Base-by-base conservation (phyloP, 2,888 invertebrate species). In the Hypolimnas misippus region DNA sequence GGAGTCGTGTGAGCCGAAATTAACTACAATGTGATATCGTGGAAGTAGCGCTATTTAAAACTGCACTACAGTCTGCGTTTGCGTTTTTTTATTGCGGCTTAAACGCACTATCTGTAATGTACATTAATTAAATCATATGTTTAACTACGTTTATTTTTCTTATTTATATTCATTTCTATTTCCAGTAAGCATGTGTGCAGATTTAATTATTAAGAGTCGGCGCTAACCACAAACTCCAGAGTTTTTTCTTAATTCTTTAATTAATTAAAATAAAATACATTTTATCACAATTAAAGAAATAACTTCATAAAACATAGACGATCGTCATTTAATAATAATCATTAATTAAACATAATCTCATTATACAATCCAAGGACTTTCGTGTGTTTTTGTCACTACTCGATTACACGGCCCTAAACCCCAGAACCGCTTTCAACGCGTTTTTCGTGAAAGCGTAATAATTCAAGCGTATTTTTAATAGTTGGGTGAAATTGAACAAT, bases 1-100 rank as follows among this genome's bases (percentile, higher is more conserved):
- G 68, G 70, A 67, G 51, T 60, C 56, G 52, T 46, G 54, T 33
- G 44, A 55, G 54, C 38, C 31, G 46, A 46, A 66, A 64, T 62
- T 64, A 66, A 63, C 64, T 58, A 51, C 51, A 50, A 19, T 61
- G 42, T 56, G 61, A 61, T 61, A 31, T 31, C 44, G 33, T 49
- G 14, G 25, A 49, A 49, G 6, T 25, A 49, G 14, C 5, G 14
- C 7, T 14, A 5, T 25, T 8, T 29, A 3, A 8, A 2, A 29
- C 3, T 14, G 16, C 14, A 49, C 49, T 49, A n/a, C n/a, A 3
- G 14, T 4, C 8, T 29, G 21, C 16, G 29, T 29, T 29, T 14
- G 29, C 49, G 49, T 14, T 49, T 49, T 49, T 49, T 21, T 42
- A 3, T 8, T 42, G 21, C 21, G 46, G n/a, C n/a, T 42, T 16